Percentiles rank a stretch among this genome's conserved stretches.
Evolutionary conservation across 2,113 vertebrate genomes (phyloP).

Genomic region (Fukomys damarensis): DNA sequence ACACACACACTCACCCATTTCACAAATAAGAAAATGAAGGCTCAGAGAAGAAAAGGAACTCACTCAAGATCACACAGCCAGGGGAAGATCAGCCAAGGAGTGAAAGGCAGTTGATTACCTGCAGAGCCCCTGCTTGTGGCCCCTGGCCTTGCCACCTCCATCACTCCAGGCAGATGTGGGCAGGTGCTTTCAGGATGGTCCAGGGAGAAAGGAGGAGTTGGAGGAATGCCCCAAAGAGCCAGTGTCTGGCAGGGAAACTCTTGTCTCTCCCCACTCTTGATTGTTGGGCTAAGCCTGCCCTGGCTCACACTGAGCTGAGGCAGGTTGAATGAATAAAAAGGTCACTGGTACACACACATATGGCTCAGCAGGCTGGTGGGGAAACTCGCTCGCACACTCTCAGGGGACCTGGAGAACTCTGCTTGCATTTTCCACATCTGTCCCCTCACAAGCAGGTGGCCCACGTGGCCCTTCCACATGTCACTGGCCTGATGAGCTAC

Average conservation of each 20-base stretch:
- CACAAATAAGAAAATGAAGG: neutral
- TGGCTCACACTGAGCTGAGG: neutral
- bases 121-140: neutral
- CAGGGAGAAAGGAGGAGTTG: neutral
- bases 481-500: neutral
- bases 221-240: neutral
- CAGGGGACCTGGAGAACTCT: fast-evolving
- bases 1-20: no score
- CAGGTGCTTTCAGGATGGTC: neutral
- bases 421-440: fast-evolving
- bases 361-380: fast-evolving
- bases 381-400: neutral
- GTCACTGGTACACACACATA: fast-evolving
- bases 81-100: neutral
- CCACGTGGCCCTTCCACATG: fast-evolving
- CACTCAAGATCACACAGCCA: neutral
- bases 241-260: neutral
- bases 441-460: fast-evolving
- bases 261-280: fast-evolving
- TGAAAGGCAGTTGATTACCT: neutral
- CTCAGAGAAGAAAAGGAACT: neutral
- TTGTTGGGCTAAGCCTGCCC: neutral
- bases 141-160: no score
- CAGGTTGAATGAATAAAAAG: fast-evolving
- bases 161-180: fast-evolving